Evolutionary conservation across 1,140 invertebrate genomes (phyloP).

Genomic region (Panonychus citri): DNA sequence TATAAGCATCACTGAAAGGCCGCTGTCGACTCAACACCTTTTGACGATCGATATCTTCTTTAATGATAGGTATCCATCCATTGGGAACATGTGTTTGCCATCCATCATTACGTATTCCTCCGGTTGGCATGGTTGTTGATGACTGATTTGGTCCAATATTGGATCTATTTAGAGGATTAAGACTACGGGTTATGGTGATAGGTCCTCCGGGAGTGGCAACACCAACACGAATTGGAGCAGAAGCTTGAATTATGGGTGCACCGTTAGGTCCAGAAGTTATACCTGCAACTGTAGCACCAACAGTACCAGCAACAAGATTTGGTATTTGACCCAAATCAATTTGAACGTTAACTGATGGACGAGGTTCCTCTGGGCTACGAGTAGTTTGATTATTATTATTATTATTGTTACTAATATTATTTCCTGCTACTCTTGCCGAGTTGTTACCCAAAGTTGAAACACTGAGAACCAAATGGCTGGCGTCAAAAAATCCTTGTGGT

Average conservation of each 20-base stretch:
- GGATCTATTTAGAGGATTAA: too few species aligned
- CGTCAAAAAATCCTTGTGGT: constrained; percentile 21
- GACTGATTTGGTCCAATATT: too few species aligned
- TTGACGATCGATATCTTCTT: neutral
- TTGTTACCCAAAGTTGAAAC: constrained; percentile 13
- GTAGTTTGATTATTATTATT: constrained; percentile 3
- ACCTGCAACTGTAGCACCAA: neutral
- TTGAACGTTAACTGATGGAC: constrained; percentile 24
- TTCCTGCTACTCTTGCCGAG: too few species aligned
- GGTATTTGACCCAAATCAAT: constrained; percentile 23
- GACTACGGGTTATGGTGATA: too few species aligned
- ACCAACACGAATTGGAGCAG: neutral
- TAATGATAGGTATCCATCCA: neutral
- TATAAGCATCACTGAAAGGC: neutral
- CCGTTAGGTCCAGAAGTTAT: neutral
- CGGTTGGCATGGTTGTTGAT: too few species aligned
- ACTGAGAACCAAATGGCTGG: constrained; percentile 22
- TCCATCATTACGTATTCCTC: neutral
- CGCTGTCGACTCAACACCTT: neutral
- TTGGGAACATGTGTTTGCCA: neutral
- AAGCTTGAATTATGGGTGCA: neutral
- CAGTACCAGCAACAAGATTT: neutral
- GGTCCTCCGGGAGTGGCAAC: neutral
- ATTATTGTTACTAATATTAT: too few species aligned
- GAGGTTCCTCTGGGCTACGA: constrained; percentile 18